Conservation (phyloP, 1,140 invertebrate species). For the Aplysia californica region DNA sequence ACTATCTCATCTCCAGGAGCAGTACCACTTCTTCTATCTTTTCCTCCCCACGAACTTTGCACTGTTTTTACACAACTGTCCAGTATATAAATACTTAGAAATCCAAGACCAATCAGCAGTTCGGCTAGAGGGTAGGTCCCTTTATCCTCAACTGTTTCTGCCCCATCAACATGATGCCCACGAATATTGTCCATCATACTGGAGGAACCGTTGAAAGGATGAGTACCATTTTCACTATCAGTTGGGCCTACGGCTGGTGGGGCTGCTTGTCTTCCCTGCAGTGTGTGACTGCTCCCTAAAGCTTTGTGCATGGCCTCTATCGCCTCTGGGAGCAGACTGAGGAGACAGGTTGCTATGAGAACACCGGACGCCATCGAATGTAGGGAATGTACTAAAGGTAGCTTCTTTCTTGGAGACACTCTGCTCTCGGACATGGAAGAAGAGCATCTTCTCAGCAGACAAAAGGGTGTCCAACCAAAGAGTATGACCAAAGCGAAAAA, state of each 20-base stretch:
- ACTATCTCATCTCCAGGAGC: background rate
- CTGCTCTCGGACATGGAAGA: too few species aligned
- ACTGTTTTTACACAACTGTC: too few species aligned
- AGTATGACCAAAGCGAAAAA: background rate
- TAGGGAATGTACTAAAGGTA: background rate
- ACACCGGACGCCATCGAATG: constrained; percentile 19
- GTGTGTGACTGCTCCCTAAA: too few species aligned
- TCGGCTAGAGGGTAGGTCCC: background rate
- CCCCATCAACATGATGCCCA: too few species aligned
- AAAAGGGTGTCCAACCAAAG: constrained; percentile 15
- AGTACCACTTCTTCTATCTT: background rate
- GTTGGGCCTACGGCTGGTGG: too few species aligned
- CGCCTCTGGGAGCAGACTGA: constrained; percentile 6
- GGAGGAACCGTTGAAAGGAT: too few species aligned
- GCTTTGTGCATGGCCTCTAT: background rate
- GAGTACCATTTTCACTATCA: too few species aligned
- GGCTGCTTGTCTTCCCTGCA: too few species aligned
- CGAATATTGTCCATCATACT: too few species aligned
- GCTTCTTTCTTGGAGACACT: background rate
- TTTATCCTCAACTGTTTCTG: too few species aligned
- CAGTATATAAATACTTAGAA: background rate
- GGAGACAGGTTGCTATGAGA: constrained; percentile 3
- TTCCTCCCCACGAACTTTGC: background rate
- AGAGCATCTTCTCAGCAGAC: background rate
- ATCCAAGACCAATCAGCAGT: constrained; percentile 4